Conservation (phyloP, 2,797 vertebrate genomes). For the Rhabdomys pumilio region DNA sequence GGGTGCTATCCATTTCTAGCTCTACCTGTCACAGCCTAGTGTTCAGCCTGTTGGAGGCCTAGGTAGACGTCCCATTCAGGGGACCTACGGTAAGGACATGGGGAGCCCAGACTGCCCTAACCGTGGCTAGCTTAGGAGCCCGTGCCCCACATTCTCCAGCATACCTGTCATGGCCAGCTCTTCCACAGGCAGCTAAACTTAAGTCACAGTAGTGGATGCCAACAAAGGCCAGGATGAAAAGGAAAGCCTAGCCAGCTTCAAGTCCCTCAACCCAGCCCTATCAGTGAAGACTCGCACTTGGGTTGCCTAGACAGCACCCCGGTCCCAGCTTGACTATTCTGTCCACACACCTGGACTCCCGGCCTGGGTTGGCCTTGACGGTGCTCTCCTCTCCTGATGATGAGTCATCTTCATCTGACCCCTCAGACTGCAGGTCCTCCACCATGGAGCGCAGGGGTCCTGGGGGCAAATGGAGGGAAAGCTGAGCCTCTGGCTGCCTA, state of each 20-base stretch:
- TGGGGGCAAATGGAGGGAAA: constrained; percentile 30
- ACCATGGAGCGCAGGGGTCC: constrained; percentile 97
- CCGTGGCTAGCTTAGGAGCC: neutral
- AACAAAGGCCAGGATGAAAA: neutral
- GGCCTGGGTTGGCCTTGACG: constrained; percentile 94
- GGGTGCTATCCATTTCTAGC: neutral
- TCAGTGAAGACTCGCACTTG: neutral
- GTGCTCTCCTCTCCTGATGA: constrained; percentile 96
- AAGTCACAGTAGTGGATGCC: neutral
- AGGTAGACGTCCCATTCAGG: neutral
- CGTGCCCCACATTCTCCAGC: neutral
- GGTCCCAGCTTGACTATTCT: neutral
- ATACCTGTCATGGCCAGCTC: neutral
- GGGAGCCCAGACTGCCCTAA: neutral
- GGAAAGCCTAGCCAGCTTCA: neutral
- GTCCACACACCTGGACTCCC: constrained; percentile 94
- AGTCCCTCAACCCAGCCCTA: neutral
- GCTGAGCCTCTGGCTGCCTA: neutral
- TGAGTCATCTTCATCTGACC: constrained; percentile 97
- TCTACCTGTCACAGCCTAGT: neutral
- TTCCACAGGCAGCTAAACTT: neutral
- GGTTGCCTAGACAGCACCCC: neutral
- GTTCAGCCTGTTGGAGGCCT: neutral
- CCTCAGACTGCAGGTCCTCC: constrained; percentile 97
- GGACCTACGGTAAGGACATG: neutral